These are phyloP conservation scores for Catonia carolina DNA, from an alignment of 2,888 invertebrate species.

Conservation along the genomic window DNA sequence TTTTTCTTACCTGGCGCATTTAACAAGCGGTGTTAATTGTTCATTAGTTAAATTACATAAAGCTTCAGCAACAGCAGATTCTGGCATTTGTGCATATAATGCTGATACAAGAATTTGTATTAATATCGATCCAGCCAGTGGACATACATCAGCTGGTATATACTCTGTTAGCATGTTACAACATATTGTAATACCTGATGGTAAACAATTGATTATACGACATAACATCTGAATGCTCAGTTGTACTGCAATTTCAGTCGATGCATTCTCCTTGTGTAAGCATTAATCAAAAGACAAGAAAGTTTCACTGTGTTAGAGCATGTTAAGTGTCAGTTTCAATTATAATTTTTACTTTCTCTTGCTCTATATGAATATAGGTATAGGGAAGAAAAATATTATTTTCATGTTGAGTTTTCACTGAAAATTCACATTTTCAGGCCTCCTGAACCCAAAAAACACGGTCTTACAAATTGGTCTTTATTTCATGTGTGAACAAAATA, in stretches of 20 bases:
- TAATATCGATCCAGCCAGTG: conserved; percentile 62
- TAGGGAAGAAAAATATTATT: no score
- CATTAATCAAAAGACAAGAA: no score
- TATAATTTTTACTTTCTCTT: no score
- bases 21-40: conserved; percentile 58
- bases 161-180: conserved; percentile 57
- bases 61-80: conserved; percentile 68
- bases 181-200: conserved; percentile 49
- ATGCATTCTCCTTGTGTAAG: conserved; percentile 29
- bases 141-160: conserved; percentile 61
- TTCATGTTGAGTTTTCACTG: no score
- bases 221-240: conserved; percentile 62
- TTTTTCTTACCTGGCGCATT: conserved; percentile 35
- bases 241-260: conserved; percentile 46
- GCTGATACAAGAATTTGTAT: conserved; percentile 59
- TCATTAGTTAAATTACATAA: conserved; percentile 73
- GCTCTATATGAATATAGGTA: no score
- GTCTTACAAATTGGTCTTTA: no score
- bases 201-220: conserved; percentile 61
- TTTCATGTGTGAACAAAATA: no score
- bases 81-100: conserved; percentile 38
- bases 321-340: no score
- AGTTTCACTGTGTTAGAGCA: no score
- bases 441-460: no score
- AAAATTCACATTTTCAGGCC: no score